phyloP scores from a whole-genome alignment of 2,888 invertebrate genomes.

The Drosophila barbarae region DNA sequence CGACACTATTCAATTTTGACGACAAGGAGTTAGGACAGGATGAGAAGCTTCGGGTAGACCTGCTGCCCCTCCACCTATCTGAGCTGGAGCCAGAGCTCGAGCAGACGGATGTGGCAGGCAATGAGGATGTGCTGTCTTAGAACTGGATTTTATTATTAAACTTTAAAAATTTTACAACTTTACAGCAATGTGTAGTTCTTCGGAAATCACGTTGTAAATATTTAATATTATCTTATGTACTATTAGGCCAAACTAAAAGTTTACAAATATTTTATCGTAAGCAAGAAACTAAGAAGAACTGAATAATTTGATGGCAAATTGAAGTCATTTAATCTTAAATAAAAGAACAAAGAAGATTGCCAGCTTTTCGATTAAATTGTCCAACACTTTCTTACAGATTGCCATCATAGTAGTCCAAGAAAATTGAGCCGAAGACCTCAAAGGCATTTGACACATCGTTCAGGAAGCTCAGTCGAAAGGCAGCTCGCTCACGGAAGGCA shows the following conservation, averaged over 20 bases:
- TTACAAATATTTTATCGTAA: background rate
- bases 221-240: background rate
- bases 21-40: slow-evolving; percentile 82
- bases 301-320: background rate
- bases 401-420: slow-evolving; percentile 10
- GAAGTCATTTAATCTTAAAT: background rate
- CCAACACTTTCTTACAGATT: background rate
- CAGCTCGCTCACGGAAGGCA: background rate
- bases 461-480: slow-evolving; percentile 1
- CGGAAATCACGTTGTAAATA: background rate
- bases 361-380: background rate
- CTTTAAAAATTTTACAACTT: background rate
- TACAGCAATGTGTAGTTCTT: too few species aligned
- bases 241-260: background rate
- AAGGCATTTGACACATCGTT: background rate
- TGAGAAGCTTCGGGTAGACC: slow-evolving; percentile 59
- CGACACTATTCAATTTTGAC: slow-evolving; percentile 98
- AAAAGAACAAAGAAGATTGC: too few species aligned
- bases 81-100: background rate
- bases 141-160: background rate
- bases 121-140: background rate
- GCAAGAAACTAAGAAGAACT: background rate
- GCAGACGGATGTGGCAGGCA: background rate
- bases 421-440: background rate
- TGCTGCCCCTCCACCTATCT: slow-evolving; percentile 42